Percentiles rank a stretch among this genome's conserved stretches.
Conservation (phyloP, 2,797 vertebrate genomes). For the Sandelia bainsii region DNA sequence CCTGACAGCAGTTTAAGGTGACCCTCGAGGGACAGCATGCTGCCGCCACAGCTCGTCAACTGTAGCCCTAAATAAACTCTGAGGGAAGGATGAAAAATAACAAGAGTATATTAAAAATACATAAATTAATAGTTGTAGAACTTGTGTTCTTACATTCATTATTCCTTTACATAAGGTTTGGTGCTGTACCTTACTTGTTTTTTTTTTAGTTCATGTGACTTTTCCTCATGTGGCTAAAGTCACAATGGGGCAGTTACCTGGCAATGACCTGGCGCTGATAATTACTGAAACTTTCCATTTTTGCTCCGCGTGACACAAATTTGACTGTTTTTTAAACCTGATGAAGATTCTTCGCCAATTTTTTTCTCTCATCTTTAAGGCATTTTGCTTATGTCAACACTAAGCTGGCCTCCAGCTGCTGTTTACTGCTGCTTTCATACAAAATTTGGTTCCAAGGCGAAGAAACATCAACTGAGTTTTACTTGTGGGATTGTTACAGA, state of each 20-base stretch:
- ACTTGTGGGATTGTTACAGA: conserved; percentile 2
- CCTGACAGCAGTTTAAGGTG: conserved; percentile 53
- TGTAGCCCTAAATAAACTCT: conserved; percentile 26
- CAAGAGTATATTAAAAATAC: conserved; percentile 6
- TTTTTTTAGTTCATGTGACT: background rate
- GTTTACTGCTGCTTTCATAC: background rate
- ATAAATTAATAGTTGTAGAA: background rate
- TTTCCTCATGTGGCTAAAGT: background rate
- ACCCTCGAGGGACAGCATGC: conserved; percentile 49
- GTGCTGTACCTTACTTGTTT: background rate
- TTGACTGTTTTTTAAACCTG: background rate
- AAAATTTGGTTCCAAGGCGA: background rate
- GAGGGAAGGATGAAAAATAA: conserved; percentile 2
- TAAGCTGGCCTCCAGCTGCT: background rate
- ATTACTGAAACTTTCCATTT: background rate
- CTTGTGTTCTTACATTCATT: background rate
- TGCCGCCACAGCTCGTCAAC: conserved; percentile 25
- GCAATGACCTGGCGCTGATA: background rate
- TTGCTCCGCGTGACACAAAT: background rate
- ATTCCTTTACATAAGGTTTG: background rate
- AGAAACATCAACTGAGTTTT: background rate
- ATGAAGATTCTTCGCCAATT: background rate
- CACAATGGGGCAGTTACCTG: background rate
- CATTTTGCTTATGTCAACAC: no score
- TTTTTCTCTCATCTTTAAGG: no score